Evolutionary conservation across 2,888 invertebrate genomes (phyloP).

Genomic region (Camponotus fellah): DNA sequence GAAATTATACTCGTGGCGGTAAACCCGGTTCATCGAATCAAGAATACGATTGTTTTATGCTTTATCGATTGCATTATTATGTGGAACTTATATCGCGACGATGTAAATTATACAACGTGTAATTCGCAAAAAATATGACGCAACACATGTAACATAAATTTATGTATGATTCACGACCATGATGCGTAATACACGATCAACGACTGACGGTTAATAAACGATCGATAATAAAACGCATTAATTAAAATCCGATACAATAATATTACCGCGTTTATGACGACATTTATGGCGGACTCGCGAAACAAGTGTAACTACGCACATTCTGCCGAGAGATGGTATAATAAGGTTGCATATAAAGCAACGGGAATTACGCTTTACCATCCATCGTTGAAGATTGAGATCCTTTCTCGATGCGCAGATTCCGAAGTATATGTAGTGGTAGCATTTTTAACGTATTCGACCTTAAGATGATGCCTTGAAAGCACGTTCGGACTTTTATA

Average conservation of each 20-base stretch:
- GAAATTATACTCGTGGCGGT: conserved; percentile 38
- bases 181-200: background rate
- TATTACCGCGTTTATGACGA: background rate
- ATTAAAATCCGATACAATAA: conserved; percentile 25
- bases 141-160: background rate
- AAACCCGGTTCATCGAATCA: conserved; percentile 45
- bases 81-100: conserved; percentile 9
- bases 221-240: conserved; percentile 29
- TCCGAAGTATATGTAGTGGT: conserved; percentile 19
- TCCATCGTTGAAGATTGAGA: conserved; percentile 41
- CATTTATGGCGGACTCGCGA: background rate
- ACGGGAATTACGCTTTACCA: conserved; percentile 24
- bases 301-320: conserved; percentile 16
- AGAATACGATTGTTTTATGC: conserved; percentile 37
- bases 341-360: background rate
- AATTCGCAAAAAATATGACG: conserved; percentile 25
- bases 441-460: conserved; percentile 60
- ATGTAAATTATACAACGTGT: background rate
- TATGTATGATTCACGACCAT: background rate
- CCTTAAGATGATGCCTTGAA: conserved; percentile 59
- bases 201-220: conserved; percentile 22
- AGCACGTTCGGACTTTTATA: conserved; percentile 54
- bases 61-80: conserved; percentile 24
- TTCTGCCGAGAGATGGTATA: background rate
- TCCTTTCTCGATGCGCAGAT: conserved; percentile 23